Base-by-base conservation (phyloP, 2,888 invertebrate species). In the Dugesia japonica region DNA sequence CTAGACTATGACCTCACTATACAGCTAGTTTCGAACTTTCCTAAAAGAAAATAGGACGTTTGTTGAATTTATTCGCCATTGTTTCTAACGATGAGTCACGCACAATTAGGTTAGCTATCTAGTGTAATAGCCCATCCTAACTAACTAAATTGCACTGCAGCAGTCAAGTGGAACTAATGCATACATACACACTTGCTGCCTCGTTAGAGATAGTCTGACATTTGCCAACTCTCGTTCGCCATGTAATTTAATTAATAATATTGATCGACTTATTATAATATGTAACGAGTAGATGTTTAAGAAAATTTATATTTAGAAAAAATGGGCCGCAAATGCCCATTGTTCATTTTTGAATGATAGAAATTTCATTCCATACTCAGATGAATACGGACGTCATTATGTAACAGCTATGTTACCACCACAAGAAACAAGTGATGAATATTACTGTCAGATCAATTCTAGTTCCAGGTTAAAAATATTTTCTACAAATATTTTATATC, bases 191-290 rank as follows among this genome's bases (percentile, higher is more conserved):
- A 13, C 56, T 56, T 56, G 56, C 56, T 56, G n/a, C 56, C 56
- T 56, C 56, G 56, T n/a, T 13, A 56, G n/a, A 23, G n/a, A 56
- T 56, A 56, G 23, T 56, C 56, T 56, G 56, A 56, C 56, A 56
- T 56, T 56, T 56, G 56, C 56, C 56, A 56, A 56, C 56, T 56
- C 56, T 56, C 56, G 56, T 56, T 56, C 56, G 56, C 56, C 56
- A 56, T 56, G 56, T 56, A 56, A 56, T 56, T 56, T 56, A 56
- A 56, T 56, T 56, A 56, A 56, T 56, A 56, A 13, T 56, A 56
- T 56, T 56, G 56, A 56, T 56, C 56, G 56, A 56, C 56, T n/a
- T 56, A 20, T 56, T 56, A 20, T 56, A 4, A 4, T 56, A 13
- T 56, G 4, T 56, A 13, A 56, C 9, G 17, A 56, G 56, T 56